phyloP scores from a whole-genome alignment of 1,140 invertebrate genomes.

The Hylyphantes graminicola region DNA sequence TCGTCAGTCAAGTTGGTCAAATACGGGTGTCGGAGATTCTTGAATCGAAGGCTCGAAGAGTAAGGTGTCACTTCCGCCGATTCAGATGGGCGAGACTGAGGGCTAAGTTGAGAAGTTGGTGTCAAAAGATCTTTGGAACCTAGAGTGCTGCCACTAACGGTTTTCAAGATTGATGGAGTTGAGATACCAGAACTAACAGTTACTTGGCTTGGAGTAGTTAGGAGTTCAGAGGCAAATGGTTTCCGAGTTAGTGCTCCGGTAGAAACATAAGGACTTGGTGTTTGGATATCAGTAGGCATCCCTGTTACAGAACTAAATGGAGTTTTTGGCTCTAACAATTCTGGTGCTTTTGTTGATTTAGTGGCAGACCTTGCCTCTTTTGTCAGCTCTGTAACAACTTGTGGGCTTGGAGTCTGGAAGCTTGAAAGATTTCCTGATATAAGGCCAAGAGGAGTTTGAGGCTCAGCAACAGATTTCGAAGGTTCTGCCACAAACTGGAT shows the following conservation, averaged over 20 bases:
- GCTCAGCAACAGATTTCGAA: neutral
- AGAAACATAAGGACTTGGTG: neutral
- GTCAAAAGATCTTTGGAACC: neutral
- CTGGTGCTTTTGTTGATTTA: neutral
- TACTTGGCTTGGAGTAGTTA: too few species aligned
- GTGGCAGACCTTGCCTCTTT: neutral
- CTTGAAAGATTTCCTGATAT: neutral
- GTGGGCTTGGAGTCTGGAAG: neutral
- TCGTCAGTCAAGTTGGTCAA: neutral
- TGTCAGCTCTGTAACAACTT: neutral
- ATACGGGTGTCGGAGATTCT: neutral
- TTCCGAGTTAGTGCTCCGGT: too few species aligned
- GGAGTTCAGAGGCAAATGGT: too few species aligned
- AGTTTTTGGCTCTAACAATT: neutral
- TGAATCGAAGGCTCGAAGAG: slow-evolving; percentile 4
- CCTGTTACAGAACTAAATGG: neutral
- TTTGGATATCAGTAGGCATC: neutral
- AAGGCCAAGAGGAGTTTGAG: neutral
- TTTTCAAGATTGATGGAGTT: too few species aligned
- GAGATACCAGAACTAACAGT: too few species aligned
- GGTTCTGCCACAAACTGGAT: slow-evolving; percentile 9
- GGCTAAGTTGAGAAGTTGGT: neutral
- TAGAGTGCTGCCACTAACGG: too few species aligned
- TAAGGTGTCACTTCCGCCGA: neutral
- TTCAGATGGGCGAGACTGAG: neutral